Evolutionary conservation across 2,888 invertebrate genomes (phyloP).

Genomic region (Drosophila flavopinicola): DNA sequence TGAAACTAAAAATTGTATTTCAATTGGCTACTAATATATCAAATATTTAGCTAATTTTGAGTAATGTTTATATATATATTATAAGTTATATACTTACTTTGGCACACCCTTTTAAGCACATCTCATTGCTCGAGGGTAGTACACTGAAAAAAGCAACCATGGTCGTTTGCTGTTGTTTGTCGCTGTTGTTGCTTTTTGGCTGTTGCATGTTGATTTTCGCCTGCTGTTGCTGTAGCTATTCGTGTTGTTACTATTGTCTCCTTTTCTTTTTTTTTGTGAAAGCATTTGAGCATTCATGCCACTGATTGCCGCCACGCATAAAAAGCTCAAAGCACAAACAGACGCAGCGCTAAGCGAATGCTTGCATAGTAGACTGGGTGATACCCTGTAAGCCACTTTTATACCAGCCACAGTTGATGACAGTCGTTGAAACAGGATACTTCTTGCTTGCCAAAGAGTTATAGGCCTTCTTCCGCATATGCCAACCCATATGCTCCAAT

Average conservation of each 20-base stretch:
- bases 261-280: conserved; percentile 31
- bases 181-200: conserved; percentile 30
- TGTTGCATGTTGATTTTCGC: conserved; percentile 73
- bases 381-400: conserved; percentile 25
- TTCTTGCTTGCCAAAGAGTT: no score
- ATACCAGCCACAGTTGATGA: no score
- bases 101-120: background rate
- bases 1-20: no score
- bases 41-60: no score
- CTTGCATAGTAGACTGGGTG: background rate
- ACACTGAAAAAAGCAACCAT: conserved; percentile 10
- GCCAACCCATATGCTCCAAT: background rate
- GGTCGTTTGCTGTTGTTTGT: conserved; percentile 27
- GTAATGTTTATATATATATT: no score
- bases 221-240: conserved; percentile 24
- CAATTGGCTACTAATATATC: no score
- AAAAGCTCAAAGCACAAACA: conserved; percentile 41
- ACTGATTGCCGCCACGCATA: conserved; percentile 69
- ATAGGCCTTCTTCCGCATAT: background rate
- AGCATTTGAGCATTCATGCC: conserved; percentile 62
- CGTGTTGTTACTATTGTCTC: conserved; percentile 27
- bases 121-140: conserved; percentile 13
- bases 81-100: background rate
- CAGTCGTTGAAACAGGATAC: no score
- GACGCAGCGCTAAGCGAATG: background rate